These are phyloP conservation scores for Suncus etruscus DNA, from an alignment of 2,113 vertebrate genomes.

Conservation along the genomic window DNA sequence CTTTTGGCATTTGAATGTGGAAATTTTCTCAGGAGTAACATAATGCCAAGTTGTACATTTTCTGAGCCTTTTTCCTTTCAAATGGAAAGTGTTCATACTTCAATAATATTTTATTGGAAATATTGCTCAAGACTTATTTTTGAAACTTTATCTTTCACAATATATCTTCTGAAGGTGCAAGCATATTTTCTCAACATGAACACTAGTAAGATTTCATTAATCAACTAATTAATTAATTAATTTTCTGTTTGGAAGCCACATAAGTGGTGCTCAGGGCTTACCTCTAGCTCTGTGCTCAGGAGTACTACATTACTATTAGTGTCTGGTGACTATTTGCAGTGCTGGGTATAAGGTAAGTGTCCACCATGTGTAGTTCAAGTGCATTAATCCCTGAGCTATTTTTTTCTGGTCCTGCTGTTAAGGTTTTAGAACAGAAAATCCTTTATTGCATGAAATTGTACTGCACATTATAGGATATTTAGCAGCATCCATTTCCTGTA, in stretches of 20 bases:
- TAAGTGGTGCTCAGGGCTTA: too few relatives aligned
- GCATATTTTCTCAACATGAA: neutral
- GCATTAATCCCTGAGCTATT: too few relatives aligned
- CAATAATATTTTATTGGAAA: constrained; percentile 27
- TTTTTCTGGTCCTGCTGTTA: neutral
- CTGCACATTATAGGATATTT: neutral
- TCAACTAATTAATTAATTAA: too few relatives aligned
- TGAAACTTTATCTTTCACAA: neutral
- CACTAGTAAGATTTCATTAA: neutral
- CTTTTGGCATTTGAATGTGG: constrained; percentile 58
- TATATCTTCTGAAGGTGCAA: neutral
- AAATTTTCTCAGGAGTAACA: constrained; percentile 62
- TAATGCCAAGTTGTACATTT: constrained; percentile 57
- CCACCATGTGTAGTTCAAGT: too few relatives aligned
- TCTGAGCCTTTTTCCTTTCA: constrained; percentile 43
- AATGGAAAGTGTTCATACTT: constrained; percentile 15
- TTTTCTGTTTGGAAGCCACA: too few relatives aligned
- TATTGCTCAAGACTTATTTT: constrained; percentile 12
- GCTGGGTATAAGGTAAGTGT: too few relatives aligned
- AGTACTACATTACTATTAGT: too few relatives aligned
- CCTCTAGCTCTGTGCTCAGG: too few relatives aligned
- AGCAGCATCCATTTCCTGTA: neutral
- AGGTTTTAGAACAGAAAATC: neutral
- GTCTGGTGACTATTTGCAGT: too few relatives aligned
- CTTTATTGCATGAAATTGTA: neutral